Base-by-base conservation (phyloP, 2,888 invertebrate species). In the Dryadula phaetusa region DNA sequence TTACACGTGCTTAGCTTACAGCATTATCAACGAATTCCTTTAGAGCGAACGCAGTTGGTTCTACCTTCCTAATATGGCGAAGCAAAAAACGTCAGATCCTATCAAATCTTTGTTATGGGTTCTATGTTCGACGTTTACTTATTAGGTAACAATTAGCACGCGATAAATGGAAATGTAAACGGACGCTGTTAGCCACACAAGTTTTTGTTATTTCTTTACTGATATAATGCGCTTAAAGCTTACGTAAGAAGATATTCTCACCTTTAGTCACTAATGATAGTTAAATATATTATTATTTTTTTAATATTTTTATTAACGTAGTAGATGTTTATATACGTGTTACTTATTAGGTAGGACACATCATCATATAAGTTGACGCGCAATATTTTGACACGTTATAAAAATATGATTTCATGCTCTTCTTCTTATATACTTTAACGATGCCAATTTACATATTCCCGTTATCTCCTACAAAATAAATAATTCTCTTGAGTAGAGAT, bases 1-100 rank as follows among this genome's bases (percentile, higher is more conserved):
- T 54, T 28, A 69, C 74, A 71, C 70, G 74, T 72, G 72, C 53
- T 52, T 54, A n/a, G 70, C 53, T 54, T 72, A 68, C 66, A 69
- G 62, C 62, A 73, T 63, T 54, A 62, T 67, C 62, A 52, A 53
- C 52, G 58, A 25, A 42, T 44, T 42, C 69, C 69, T 37, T 69
- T 62, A 49, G 20, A 40, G 56, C 40, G 52, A 53, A 25, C 37
- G 44, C 52, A 62, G 22, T 66, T 56, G 7, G 42, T n/a, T 46
- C 46, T 37, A 49, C 37, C 61, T 56, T 42, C 68, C 52, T 28
- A 40, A 69, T 53, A 69, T 3, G 66, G 62, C 1, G 34, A 5
- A 20, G 42, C 6, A 65, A 65, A 64, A 64, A 65, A 56, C 12
- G 34, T 1, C 14, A 2, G 14, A 22, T 60, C 20, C 44, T 60